Conservation (phyloP, 2,888 invertebrate species). For the Melikaiella ostensackeni region DNA sequence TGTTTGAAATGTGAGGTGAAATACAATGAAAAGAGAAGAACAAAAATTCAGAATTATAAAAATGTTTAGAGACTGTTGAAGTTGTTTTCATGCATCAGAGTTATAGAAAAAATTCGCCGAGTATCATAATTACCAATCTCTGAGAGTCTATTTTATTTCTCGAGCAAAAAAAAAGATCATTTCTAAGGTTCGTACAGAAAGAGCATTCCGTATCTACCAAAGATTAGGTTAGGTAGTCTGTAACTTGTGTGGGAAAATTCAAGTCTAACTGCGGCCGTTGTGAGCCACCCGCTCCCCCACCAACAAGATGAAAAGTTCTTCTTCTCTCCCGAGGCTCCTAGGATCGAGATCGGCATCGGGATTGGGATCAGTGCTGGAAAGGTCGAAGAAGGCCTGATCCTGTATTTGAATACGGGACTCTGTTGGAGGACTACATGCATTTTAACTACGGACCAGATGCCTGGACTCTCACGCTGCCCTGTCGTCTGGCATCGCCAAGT, state of each 20-base stretch:
- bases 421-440: constrained; percentile 75
- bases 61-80: too few relatives aligned
- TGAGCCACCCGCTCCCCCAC: constrained; percentile 47
- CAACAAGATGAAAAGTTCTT: constrained; percentile 74
- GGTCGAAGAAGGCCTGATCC: constrained; percentile 75
- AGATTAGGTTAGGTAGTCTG: constrained; percentile 50
- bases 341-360: constrained; percentile 66
- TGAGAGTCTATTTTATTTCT: background rate
- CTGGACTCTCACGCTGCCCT: constrained; percentile 74
- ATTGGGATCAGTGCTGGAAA: constrained; percentile 73
- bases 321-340: constrained; percentile 64
- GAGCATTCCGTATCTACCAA: background rate
- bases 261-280: constrained; percentile 62
- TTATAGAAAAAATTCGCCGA: too few relatives aligned
- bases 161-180: background rate
- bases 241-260: constrained; percentile 72
- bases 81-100: too few relatives aligned
- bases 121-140: too few relatives aligned
- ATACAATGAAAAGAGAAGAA: too few relatives aligned
- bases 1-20: too few relatives aligned
- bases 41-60: too few relatives aligned
- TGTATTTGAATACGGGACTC: constrained; percentile 77
- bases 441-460: constrained; percentile 77
- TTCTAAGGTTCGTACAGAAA: background rate
- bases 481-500: constrained; percentile 71